Evolutionary conservation across 2,113 vertebrate species (phyloP), one percentile per base, ranked within the genome.

Genomic region (Passerina amoena): DNA sequence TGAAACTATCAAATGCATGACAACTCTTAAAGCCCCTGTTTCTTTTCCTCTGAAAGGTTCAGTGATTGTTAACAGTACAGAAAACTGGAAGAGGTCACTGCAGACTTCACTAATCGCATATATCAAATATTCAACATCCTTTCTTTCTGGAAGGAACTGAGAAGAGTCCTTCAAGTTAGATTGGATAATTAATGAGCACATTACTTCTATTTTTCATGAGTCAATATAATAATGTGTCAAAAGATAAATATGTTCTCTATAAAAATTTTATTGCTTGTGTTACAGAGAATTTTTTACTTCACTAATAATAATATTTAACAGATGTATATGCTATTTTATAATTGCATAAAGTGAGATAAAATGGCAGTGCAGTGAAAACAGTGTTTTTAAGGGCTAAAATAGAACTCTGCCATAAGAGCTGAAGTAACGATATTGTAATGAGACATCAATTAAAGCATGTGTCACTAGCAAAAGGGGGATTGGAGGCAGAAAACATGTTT

Each of bases 61-160:
- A 88, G 23, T 86, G 64, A 35, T 64, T 86, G 50, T 81, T 88
- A 81, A 80, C 47, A 83, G 51, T 68, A 33, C 44, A 44, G 19
- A 79, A 63, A 64, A 42, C 30, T 95, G 35, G 61, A 77, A 83
- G 48, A 85, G 19, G 50, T 93, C 73, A 64, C 63, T 87, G 50
- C 44, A 81, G 70, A 54, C 65, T 85, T 91, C 54, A 77, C 35
- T 92, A 33, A 64, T 94, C 61, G 47, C 42, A 65, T 69, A 38
- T 71, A 90, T 94, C 63, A 97, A 83, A 85, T 86, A 92, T 79
- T 83, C 80, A 82, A 33, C 60, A 82, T 83, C 47, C 69, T 88
- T 75, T 79, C 81, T 88, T 94, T 76, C 72, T 87, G 82, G 63
- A 86, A 90, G 68, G 47, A 92, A 56, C 28, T 83, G 51, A 21